Evolutionary conservation across 2,113 vertebrate genomes (phyloP).

Genomic region (Arenaria interpres): DNA sequence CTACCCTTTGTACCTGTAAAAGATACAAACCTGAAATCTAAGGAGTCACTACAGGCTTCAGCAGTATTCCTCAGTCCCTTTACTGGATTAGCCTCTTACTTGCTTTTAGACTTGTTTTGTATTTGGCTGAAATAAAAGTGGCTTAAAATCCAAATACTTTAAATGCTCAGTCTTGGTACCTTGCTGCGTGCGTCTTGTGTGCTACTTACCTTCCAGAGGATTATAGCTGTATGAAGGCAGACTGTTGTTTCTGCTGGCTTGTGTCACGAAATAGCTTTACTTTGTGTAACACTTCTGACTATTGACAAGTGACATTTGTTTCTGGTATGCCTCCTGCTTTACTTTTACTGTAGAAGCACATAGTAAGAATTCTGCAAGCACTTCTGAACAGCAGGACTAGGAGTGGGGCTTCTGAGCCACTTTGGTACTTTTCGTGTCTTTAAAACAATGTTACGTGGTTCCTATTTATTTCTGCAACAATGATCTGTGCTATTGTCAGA

Average conservation of each 20-base stretch:
- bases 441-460: not conserved
- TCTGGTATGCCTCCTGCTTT: not conserved
- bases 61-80: not conserved
- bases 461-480: not conserved
- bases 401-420: not conserved
- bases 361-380: not conserved
- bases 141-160: slow-evolving; percentile 14
- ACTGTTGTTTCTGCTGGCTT: not conserved
- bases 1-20: slow-evolving; percentile 17
- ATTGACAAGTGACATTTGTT: not conserved
- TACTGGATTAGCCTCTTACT: not conserved
- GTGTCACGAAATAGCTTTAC: not conserved
- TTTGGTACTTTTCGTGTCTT: not conserved
- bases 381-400: not conserved
- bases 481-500: not conserved
- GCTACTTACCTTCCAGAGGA: not conserved
- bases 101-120: not conserved
- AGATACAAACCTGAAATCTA: slow-evolving; percentile 17
- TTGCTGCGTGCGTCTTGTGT: not conserved
- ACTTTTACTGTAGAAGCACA: not conserved
- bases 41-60: not conserved
- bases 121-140: not conserved
- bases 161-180: not conserved
- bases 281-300: not conserved
- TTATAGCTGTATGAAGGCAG: not conserved